phyloP scores from a whole-genome alignment of 2,888 invertebrate genomes.

The Chrysolina americana region DNA sequence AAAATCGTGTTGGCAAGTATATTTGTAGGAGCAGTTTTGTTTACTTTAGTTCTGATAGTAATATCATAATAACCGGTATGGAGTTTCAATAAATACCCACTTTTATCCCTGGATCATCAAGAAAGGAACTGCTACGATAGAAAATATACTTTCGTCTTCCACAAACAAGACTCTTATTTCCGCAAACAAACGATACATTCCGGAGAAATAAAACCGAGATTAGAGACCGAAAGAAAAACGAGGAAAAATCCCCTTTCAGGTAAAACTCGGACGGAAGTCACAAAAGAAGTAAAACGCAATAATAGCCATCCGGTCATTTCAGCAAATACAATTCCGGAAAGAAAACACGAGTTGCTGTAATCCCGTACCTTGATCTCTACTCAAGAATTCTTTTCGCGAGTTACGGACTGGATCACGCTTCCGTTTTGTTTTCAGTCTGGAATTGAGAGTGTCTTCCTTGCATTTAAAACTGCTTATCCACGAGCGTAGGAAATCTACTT shows the following conservation, averaged over 20 bases:
- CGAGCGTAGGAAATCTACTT: neutral
- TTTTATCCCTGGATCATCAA: no score
- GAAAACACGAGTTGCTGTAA: constrained; percentile 4
- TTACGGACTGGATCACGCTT: neutral
- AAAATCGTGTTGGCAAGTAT: no score
- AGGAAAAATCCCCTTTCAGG: neutral
- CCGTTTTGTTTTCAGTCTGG: neutral
- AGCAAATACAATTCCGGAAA: constrained; percentile 15
- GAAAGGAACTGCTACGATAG: neutral
- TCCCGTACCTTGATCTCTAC: constrained; percentile 17
- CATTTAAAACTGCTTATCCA: constrained; percentile 1
- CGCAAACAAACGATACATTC: constrained; percentile 7
- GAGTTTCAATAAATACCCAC: no score
- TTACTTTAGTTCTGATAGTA: no score
- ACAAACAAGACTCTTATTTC: neutral
- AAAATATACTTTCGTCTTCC: neutral
- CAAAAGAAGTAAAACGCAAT: neutral
- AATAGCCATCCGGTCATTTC: neutral
- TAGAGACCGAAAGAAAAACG: neutral
- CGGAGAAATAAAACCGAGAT: neutral
- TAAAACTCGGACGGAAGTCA: neutral
- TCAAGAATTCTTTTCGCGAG: constrained; percentile 12
- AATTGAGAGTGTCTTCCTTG: neutral
- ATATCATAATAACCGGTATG: no score
- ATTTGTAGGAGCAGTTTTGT: no score